Conservation (phyloP, 2,797 vertebrate species). For the Aselliscus stoliczkanus region DNA sequence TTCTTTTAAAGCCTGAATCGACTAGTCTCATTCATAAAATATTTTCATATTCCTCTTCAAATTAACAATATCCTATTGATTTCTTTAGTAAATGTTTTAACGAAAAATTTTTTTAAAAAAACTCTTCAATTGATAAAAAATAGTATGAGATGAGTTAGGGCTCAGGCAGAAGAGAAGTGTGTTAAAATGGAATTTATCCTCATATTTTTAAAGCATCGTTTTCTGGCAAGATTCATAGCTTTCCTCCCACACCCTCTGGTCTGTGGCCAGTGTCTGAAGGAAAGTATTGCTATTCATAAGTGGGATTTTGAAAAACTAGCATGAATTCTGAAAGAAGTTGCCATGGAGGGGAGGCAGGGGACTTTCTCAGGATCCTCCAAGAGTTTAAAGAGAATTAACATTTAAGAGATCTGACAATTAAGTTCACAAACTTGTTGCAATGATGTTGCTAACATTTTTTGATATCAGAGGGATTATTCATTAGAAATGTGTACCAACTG, state of each 20-base stretch:
- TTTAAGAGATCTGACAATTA: not conserved
- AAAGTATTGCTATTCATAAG: not conserved
- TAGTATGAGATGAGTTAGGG: not conserved
- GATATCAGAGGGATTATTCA: too few species aligned
- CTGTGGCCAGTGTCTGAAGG: not conserved
- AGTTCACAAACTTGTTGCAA: too few species aligned
- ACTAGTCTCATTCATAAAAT: not conserved
- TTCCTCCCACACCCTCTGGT: not conserved
- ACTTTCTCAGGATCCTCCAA: not conserved
- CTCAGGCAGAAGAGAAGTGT: not conserved
- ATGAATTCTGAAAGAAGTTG: not conserved
- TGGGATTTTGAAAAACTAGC: not conserved
- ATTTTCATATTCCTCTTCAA: slow-evolving; percentile 6
- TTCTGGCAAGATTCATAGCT: not conserved
- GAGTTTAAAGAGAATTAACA: not conserved
- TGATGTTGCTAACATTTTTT: too few species aligned
- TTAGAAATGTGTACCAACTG: too few species aligned
- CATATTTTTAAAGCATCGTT: slow-evolving; percentile 9
- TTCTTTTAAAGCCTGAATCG: not conserved
- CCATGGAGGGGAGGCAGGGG: not conserved
- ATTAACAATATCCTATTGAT: not conserved
- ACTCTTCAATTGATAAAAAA: not conserved
- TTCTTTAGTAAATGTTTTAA: slow-evolving; percentile 17
- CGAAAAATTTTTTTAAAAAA: not conserved
- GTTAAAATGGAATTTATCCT: slow-evolving; percentile 28